Percentiles rank a stretch among this genome's conserved stretches.
Conservation (phyloP, 2,797 vertebrate species). For the Etheostoma perlongum region DNA sequence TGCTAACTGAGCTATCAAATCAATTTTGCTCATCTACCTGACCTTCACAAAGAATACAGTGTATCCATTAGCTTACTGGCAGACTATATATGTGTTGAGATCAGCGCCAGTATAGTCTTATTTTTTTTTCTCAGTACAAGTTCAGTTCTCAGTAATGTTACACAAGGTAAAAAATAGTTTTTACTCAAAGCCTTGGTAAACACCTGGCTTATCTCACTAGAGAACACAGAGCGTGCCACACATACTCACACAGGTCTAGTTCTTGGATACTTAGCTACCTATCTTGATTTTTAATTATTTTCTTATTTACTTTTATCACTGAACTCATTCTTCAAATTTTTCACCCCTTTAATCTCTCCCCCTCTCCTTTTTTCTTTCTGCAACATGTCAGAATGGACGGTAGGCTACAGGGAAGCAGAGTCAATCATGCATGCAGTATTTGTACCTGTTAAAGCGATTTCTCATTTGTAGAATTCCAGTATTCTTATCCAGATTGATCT, state of each 20-base stretch:
- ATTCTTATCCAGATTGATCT: background rate
- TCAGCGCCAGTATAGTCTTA: background rate
- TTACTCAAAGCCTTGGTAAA: conserved; percentile 2
- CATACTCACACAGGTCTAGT: background rate
- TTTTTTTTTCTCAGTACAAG: background rate
- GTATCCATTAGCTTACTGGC: background rate
- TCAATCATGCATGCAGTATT: background rate
- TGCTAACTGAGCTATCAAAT: background rate
- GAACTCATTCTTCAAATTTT: background rate
- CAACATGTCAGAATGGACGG: background rate
- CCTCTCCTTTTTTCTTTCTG: background rate
- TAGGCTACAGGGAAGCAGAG: background rate
- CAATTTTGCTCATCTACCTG: background rate
- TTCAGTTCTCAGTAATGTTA: conserved; percentile 14
- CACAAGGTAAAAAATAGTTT: conserved; percentile 2
- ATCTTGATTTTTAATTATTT: background rate
- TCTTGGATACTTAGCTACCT: background rate
- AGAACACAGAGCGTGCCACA: conserved; percentile 29
- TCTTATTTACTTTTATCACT: conserved; percentile 5
- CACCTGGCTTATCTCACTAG: background rate
- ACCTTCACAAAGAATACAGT: background rate
- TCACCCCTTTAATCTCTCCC: background rate
- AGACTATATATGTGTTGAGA: background rate
- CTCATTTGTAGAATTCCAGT: background rate
- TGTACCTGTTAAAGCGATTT: background rate